These are phyloP conservation scores for Staurois parvus DNA, from an alignment of 2,797 vertebrate species.

Conservation along the genomic window DNA sequence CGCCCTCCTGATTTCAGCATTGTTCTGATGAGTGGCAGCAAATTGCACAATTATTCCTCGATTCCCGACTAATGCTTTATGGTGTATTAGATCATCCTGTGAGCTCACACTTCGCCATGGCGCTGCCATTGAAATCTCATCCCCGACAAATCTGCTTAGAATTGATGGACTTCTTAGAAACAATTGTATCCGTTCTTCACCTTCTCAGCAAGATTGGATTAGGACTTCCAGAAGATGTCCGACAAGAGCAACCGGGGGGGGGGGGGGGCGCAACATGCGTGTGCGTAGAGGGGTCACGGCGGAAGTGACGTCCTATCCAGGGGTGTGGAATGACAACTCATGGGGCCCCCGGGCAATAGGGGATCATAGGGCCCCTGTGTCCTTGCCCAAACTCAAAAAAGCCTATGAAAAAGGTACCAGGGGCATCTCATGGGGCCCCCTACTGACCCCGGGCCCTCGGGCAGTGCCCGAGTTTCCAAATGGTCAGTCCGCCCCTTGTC, in stretches of 20 bases:
- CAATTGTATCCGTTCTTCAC: constrained; percentile 25
- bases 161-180: constrained; percentile 32
- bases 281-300: background rate
- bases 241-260: background rate
- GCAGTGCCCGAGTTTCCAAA: no score
- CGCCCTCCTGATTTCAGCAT: background rate
- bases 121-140: constrained; percentile 17
- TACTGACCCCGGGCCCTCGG: no score
- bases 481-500: no score
- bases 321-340: no score
- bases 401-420: no score
- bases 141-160: constrained; percentile 45
- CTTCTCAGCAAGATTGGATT: constrained; percentile 39
- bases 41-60: background rate
- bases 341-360: no score
- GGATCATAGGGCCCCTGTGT: no score
- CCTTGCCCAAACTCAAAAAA: no score
- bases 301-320: no score
- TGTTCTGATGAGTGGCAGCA: background rate
- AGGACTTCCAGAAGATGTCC: background rate
- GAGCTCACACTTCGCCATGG: constrained; percentile 33
- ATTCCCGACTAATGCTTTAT: constrained; percentile 11
- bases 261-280: background rate
- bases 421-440: no score
- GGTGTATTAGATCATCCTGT: constrained; percentile 20